A percentile compares a stretch with the other conserved stretches of the same genome.
Conservation (phyloP, 2,113 vertebrate species). For the Tachycineta bicolor region DNA sequence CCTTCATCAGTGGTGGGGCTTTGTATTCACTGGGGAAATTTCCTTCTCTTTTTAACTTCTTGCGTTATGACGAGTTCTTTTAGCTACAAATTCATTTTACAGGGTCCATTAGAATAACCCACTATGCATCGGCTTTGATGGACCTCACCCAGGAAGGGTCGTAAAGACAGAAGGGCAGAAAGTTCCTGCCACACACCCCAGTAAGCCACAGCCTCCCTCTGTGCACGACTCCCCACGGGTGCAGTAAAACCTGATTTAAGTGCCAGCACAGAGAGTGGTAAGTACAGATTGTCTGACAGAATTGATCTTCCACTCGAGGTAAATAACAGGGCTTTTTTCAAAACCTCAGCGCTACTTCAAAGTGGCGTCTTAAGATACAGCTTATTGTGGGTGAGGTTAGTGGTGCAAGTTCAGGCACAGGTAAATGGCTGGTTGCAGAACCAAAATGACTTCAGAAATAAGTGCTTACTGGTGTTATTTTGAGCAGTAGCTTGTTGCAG, state of each 20-base stretch:
- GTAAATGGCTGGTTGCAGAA: slow-evolving; percentile 50
- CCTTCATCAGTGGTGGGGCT: background rate
- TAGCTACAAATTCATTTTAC: background rate
- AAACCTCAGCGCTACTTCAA: background rate
- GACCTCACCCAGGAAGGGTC: background rate
- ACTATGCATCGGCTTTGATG: background rate
- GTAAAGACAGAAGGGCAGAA: fast-evolving
- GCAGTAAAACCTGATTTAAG: background rate
- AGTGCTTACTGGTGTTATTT: slow-evolving; percentile 30
- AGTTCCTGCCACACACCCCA: background rate
- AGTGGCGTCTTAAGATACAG: background rate
- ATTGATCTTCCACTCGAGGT: slow-evolving; percentile 15
- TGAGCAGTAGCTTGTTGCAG: slow-evolving; percentile 29
- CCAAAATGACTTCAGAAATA: slow-evolving; percentile 48
- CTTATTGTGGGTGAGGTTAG: slow-evolving; percentile 35
- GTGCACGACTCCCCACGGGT: background rate
- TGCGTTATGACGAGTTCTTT: background rate
- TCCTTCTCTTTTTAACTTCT: background rate
- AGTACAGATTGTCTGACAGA: slow-evolving; percentile 28
- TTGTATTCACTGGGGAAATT: background rate
- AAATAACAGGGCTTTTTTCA: slow-evolving; percentile 19
- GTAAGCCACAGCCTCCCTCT: background rate
- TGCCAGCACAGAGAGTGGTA: slow-evolving; percentile 11
- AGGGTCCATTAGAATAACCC: background rate
- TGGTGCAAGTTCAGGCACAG: background rate